phyloP scores from a whole-genome alignment of 2,888 invertebrate genomes.

The Lymantria dispar region DNA sequence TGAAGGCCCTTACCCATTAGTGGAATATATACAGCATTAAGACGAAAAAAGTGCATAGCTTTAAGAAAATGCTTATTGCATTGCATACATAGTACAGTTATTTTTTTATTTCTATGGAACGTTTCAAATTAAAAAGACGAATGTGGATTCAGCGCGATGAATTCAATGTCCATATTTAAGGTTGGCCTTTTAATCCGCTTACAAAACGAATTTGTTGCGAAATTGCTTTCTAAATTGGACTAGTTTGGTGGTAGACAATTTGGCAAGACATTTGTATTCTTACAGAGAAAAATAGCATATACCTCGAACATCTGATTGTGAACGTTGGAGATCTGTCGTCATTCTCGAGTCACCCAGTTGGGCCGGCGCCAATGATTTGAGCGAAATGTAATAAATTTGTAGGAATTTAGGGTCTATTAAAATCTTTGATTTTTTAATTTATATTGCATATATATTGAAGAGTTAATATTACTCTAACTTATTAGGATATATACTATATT shows the following conservation, averaged over 20 bases:
- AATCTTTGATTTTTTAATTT: no score
- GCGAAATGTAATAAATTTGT: slow-evolving; percentile 11
- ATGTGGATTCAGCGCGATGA: slow-evolving; percentile 60
- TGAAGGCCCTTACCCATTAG: no score
- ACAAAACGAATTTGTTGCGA: slow-evolving; percentile 78
- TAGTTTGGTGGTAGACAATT: slow-evolving; percentile 79
- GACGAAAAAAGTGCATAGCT: no score
- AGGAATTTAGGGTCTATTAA: no score
- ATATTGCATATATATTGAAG: no score
- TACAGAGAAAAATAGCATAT: slow-evolving; percentile 77
- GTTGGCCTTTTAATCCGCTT: slow-evolving; percentile 75
- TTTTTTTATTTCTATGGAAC: no score
- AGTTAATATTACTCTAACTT: no score
- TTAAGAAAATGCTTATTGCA: no score
- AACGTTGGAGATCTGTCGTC: slow-evolving; percentile 63
- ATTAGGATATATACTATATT: no score
- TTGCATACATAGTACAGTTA: no score
- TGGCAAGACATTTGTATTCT: slow-evolving; percentile 82
- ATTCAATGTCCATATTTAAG: slow-evolving; percentile 76
- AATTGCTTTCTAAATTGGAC: slow-evolving; percentile 82
- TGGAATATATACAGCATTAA: no score
- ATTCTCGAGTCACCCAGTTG: slow-evolving; percentile 57
- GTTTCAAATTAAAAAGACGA: slow-evolving; percentile 38
- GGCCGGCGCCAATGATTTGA: slow-evolving; percentile 72
- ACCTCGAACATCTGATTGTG: slow-evolving; percentile 75